A percentile compares a stretch with the other conserved stretches of the same genome.
Conservation (phyloP, 1,140 invertebrate genomes). For the Daktulosphaira vitifoliae region DNA sequence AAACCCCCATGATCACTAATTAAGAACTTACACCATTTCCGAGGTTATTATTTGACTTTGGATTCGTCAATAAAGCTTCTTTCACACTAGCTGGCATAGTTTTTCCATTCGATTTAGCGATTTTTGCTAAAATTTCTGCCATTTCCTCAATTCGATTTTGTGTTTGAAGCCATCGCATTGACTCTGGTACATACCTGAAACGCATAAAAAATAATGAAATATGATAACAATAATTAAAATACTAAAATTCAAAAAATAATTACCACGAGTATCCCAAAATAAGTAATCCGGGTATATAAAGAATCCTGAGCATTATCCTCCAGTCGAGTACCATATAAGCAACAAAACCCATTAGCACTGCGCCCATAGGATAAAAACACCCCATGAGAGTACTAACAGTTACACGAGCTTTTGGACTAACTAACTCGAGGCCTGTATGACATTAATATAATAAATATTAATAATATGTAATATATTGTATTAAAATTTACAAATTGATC, state of each 20-base stretch:
- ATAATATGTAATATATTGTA: neutral
- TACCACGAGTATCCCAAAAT: slow-evolving; percentile 40
- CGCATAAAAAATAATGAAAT: too few species aligned
- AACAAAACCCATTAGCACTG: slow-evolving; percentile 55
- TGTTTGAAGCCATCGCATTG: slow-evolving; percentile 53
- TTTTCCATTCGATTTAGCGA: slow-evolving; percentile 49
- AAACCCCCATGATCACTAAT: too few species aligned
- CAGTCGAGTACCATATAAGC: slow-evolving; percentile 62
- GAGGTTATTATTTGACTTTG: neutral
- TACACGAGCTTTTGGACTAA: slow-evolving; percentile 62
- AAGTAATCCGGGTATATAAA: slow-evolving; percentile 57
- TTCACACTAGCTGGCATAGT: slow-evolving; percentile 42
- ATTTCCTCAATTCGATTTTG: slow-evolving; percentile 48
- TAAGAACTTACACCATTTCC: too few species aligned
- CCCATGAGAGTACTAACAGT: slow-evolving; percentile 62
- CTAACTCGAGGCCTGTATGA: slow-evolving; percentile 64
- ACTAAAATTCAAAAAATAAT: neutral
- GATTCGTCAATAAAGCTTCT: slow-evolving; percentile 6
- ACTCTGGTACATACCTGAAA: slow-evolving; percentile 52
- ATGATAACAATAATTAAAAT: neutral
- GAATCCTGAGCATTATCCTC: slow-evolving; percentile 55
- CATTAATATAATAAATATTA: too few species aligned
- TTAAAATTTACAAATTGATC: too few species aligned
- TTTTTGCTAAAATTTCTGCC: slow-evolving; percentile 47
- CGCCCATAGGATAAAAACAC: slow-evolving; percentile 61